A percentile compares a stretch with the other conserved stretches of the same genome.
Evolutionary conservation across 2,113 vertebrate genomes (phyloP).

Genomic region (Malurus melanocephalus): DNA sequence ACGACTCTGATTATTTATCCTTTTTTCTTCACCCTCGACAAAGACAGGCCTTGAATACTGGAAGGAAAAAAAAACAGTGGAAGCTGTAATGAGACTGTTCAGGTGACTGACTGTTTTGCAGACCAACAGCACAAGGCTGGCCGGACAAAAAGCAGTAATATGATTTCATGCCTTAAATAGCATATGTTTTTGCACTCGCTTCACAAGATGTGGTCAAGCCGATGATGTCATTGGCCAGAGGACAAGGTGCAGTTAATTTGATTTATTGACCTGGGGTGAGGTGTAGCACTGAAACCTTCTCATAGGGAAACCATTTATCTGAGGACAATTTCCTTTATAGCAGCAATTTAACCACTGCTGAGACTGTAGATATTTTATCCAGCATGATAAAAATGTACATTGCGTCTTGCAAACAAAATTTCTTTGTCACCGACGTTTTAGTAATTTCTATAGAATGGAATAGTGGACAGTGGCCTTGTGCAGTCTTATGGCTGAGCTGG

Average conservation of each 20-base stretch:
- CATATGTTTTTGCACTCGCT: constrained; percentile 70
- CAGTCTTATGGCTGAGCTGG: not conserved
- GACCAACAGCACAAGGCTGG: constrained; percentile 46
- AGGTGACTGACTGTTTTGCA: constrained; percentile 61
- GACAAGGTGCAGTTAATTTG: constrained; percentile 82
- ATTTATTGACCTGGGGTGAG: constrained; percentile 79
- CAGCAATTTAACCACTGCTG: constrained; percentile 74
- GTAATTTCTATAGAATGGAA: constrained; percentile 28
- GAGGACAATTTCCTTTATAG: constrained; percentile 78
- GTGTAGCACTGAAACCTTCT: constrained; percentile 75
- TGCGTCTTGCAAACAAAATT: constrained; percentile 66
- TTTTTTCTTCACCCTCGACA: constrained; percentile 3
- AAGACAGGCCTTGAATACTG: constrained; percentile 34
- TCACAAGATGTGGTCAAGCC: constrained; percentile 75
- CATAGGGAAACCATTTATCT: constrained; percentile 80
- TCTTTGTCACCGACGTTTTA: constrained; percentile 7
- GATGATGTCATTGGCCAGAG: constrained; percentile 78
- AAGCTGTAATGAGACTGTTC: constrained; percentile 43
- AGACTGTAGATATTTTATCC: constrained; percentile 73
- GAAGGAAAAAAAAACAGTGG: not conserved
- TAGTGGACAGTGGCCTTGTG: constrained; percentile 32
- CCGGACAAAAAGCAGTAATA: constrained; percentile 66
- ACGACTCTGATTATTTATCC: constrained; percentile 3
- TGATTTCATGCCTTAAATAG: constrained; percentile 73
- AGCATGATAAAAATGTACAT: constrained; percentile 64